Percentiles rank a stretch among this genome's conserved stretches.
phyloP scores from a whole-genome alignment of 2,888 invertebrate species.

The Platycnemis pennipes region DNA sequence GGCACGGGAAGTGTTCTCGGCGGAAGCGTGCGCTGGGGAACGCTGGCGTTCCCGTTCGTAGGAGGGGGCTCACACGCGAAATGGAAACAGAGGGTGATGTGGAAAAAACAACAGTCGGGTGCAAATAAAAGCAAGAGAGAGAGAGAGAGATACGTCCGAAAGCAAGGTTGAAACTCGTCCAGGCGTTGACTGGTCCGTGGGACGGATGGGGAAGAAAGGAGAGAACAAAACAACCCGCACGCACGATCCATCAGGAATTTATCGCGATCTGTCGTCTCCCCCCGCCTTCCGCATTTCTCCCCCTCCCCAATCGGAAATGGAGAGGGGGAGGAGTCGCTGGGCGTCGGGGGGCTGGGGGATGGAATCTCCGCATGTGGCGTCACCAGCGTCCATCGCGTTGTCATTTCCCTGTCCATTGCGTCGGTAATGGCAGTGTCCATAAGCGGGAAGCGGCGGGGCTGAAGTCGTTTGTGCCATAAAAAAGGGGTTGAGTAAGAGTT shows the following conservation, averaged over 20 bases:
- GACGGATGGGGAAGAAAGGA: not conserved
- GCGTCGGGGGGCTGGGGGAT: too few relatives aligned
- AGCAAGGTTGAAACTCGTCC: slow-evolving; percentile 25
- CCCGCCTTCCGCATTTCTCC: not conserved
- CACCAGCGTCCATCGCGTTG: too few relatives aligned
- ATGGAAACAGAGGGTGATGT: not conserved
- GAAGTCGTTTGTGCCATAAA: too few relatives aligned
- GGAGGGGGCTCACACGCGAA: not conserved
- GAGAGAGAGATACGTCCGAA: slow-evolving; percentile 21
- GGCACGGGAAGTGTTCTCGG: not conserved
- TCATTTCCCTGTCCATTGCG: too few relatives aligned
- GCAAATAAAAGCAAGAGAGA: not conserved
- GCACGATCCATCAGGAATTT: slow-evolving; percentile 63
- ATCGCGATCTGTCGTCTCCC: slow-evolving; percentile 59
- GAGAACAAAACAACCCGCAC: slow-evolving; percentile 41
- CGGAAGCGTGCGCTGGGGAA: not conserved
- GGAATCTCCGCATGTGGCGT: too few relatives aligned
- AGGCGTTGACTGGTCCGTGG: not conserved
- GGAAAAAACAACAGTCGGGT: not conserved
- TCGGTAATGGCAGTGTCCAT: too few relatives aligned
- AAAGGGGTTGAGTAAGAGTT: too few relatives aligned
- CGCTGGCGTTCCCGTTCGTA: not conserved
- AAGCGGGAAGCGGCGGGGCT: too few relatives aligned
- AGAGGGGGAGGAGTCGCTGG: too few relatives aligned
- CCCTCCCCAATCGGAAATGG: too few relatives aligned